Evolutionary conservation across 2,113 vertebrate species (phyloP), one percentile per base, ranked within the genome.

Genomic region (Stegastes partitus): DNA sequence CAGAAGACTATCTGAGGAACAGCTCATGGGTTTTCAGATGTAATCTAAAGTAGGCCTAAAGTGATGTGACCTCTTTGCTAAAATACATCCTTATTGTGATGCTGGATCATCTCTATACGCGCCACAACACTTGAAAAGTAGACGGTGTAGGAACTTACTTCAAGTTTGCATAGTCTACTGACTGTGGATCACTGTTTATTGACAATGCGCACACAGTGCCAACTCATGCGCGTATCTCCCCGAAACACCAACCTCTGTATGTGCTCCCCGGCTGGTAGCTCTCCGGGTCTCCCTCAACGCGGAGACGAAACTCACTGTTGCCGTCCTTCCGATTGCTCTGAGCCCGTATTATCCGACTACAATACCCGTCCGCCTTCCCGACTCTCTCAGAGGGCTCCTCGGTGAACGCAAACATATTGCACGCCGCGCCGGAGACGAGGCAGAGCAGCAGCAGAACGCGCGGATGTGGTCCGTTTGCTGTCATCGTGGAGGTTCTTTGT

Each of bases 231-330:
- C 94, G 69, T 81, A 81, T 63, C n/a, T 44, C 5, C 14, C 62
- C 25, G 47, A 51, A 50, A 28, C 75, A 86, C 90, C n/a, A 25
- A 99, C 98, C 98, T 91, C 96, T 96, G 92, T 99, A 99, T 87
- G 96, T 99, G 96, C 94, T 97, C 9, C 96, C 97, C 2, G 98
- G 97, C 85, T 97, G 97, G 81, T 99, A 99, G 93, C 93, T 95
- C 82, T 98, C 97, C 0, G 98, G 98, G 69, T 98, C 97, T 64
- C 98, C 97, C 86, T 99, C 98, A 47, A 99, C 96, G 84, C 96
- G 95, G 66, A 99, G 97, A 80, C 96, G 96, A 91, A 99, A 99
- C 93, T 99, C 98, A 67, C 87, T 97, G 90, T 96, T 97, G 68
- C 95, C 94, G 89, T 99, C 98, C 77, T 95, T 97, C 77, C 96